Base-by-base conservation (phyloP, 2,113 vertebrate genomes). In the Rhineura floridana region DNA sequence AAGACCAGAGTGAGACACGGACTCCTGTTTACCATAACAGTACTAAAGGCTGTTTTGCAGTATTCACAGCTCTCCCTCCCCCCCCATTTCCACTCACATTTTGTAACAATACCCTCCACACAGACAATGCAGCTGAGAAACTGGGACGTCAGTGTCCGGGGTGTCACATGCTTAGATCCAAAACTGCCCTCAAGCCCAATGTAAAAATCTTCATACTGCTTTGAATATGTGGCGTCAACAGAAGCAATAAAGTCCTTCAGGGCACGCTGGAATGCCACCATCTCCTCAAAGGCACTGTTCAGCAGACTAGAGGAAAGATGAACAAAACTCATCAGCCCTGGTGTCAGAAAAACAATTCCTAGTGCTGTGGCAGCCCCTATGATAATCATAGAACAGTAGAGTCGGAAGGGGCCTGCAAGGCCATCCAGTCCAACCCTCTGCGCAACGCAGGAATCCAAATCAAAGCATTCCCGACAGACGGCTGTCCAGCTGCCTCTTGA, bases 161-260 rank as follows among this genome's bases (percentile, higher is more conserved):
- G 99, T 0, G 98, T 98, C 83, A 99, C 98, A 0, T 99, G 99
- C 91, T 98, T 99, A 91, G 96, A 95, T 55, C 99, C 99, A 1
- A 99, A 99, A 96, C 99, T 99, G 73, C 99, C 99, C 93, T 99
- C 98, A 93, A 99, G 89, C 1, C 97, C 99, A 0, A 99, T 87
- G 91, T 98, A 98, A 96, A 99, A 99, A 93, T 99, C 98, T 93
- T 99, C 99, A 0, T 97, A 97, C 93, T 99, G 99, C 94, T 99
- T 99, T 93, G 98, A 98, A 0, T 99, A 99, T 25, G 98, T 99
- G 89, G 96, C 98, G 0, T 99, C 99, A 0, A 99, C 97, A 0
- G 98, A 98, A 55, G 98, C 97, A 0, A 99, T 98, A 0, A 99
- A 96, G 63, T 99, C 99, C 94, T 98, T 99, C 91, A 99, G 93